Base-by-base conservation (phyloP, 2,888 invertebrate species). In the Diabrotica balteata region DNA sequence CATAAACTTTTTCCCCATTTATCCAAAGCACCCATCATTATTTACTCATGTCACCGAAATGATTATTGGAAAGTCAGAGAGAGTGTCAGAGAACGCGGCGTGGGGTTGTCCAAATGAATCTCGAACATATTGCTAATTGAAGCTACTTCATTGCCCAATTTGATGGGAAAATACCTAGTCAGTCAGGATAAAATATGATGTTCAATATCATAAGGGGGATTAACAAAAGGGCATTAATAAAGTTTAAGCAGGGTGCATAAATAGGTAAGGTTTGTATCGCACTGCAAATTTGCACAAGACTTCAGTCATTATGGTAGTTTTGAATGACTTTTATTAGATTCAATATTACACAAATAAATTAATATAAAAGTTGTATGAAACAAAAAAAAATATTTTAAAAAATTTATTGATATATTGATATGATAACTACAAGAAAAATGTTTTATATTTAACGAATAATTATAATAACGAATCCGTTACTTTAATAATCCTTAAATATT, bases 41-140 rank as follows among this genome's bases (percentile, higher is more conserved):
- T 57, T 57, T 57, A 57, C 43, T 57, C n/a, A 17, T 11, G 17
- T 57, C 9, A n/a, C 43, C 17, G 44, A 46, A 49, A 58, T 52
- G 32, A 51, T 55, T 50, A 46, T 45, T 64, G 58, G 43, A 58
- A 64, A 64, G 64, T 58, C 54, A 17, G 50, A 68, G 63, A 57
- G 59, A 44, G 66, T 49, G 52, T 58, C 51, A 51, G 54, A 53
- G 49, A 50, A 66, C 51, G 53, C 59, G 63, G 9, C 5, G 65
- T 61, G 71, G 73, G 68, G 67, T 32, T 60, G 63, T 55, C 60
- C 65, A 74, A 77, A 81, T 81, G 80, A 81, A 79, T 81, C 80
- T 81, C 79, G 77, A 80, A 81, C 81, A 83, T 82, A 83, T 83
- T 82, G 81, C 80, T 81, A 80, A 81, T 82, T 80, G 79, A 77